These are phyloP conservation scores for Kobus ellipsiprymnus DNA, from an alignment of 2,113 vertebrate species.

Conservation along the genomic window DNA sequence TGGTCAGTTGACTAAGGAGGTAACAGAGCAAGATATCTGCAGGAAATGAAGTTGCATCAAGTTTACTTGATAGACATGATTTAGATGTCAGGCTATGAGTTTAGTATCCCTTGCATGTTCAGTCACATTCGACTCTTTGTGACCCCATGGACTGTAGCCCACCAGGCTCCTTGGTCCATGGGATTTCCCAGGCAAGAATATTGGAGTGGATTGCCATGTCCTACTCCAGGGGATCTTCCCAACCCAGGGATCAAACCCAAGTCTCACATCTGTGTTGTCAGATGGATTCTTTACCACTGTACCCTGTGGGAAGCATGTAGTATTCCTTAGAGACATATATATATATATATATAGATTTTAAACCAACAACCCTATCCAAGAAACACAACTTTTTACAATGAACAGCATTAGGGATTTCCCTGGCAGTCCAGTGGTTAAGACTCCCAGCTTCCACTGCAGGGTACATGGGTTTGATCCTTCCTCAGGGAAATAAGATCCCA, in stretches of 20 bases:
- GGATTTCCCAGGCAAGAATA: neutral
- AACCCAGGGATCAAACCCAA: neutral
- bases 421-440: neutral
- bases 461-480: neutral
- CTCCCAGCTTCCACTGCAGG: neutral
- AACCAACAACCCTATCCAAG: neutral
- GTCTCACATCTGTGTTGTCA: neutral
- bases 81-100: neutral
- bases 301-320: neutral
- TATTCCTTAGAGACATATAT: neutral
- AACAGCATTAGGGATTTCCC: neutral
- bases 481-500: neutral
- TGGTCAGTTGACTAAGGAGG: neutral
- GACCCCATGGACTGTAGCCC: neutral
- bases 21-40: neutral
- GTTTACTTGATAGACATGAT: neutral
- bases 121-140: neutral
- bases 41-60: neutral
- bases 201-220: neutral
- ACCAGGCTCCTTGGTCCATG: neutral
- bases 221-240: neutral
- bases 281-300: neutral
- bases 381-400: slow-evolving; percentile 19
- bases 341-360: too few relatives aligned
- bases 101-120: neutral